Conservation (phyloP, 2,888 invertebrate species). For the Drosophila meridiana region DNA sequence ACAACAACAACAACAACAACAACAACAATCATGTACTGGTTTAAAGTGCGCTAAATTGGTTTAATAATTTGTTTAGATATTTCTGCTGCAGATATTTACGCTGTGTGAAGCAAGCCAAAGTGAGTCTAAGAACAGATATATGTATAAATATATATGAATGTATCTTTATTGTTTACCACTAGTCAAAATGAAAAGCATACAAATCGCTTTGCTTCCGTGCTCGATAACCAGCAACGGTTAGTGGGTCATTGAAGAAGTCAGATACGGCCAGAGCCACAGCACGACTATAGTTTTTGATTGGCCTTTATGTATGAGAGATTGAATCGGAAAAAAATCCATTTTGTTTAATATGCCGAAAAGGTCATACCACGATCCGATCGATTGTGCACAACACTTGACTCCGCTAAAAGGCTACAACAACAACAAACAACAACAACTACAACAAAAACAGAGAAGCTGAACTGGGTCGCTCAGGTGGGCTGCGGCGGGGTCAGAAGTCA, state of each 20-base stretch:
- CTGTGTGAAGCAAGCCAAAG: conserved; percentile 25
- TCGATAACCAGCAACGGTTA: conserved; percentile 36
- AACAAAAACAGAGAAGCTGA: background rate
- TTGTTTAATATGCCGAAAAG: conserved; percentile 52
- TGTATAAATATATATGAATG: background rate
- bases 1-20: background rate
- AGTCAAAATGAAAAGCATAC: conserved; percentile 3
- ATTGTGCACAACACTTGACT: conserved; percentile 42
- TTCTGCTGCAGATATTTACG: conserved; percentile 12
- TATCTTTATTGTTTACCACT: background rate
- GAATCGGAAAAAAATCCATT: conserved; percentile 40
- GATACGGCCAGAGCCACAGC: conserved; percentile 21
- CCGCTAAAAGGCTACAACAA: conserved; percentile 15
- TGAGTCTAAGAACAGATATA: background rate
- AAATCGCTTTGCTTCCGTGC: conserved; percentile 32
- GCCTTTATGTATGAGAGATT: conserved; percentile 47
- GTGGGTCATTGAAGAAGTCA: conserved; percentile 65
- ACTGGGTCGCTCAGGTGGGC: conserved; percentile 32
- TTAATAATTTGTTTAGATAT: conserved; percentile 14
- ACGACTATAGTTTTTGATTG: conserved; percentile 50
- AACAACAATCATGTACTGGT: conserved; percentile 7
- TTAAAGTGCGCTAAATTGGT: conserved; percentile 45
- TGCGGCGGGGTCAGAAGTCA: conserved; percentile 27
- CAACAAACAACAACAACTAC: background rate
- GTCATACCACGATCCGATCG: conserved; percentile 40